phyloP scores from a whole-genome alignment of 2,888 invertebrate genomes.

The Didymodactylos carnosus region DNA sequence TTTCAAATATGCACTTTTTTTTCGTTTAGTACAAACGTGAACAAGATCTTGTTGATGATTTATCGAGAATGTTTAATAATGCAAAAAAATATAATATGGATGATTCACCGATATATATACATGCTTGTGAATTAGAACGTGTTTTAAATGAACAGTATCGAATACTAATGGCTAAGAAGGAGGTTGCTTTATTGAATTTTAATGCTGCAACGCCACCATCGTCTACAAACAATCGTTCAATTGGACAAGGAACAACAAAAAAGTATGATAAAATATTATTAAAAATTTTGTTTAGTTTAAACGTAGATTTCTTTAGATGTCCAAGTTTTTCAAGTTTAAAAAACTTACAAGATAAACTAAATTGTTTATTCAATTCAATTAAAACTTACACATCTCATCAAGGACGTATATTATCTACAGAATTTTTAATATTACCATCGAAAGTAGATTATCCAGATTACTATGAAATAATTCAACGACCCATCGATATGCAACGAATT shows the following conservation, averaged over 20 bases:
- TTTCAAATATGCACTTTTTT: neutral
- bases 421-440: constrained; percentile 7
- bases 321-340: neutral
- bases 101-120: neutral
- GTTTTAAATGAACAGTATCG: neutral
- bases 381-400: neutral
- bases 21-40: neutral
- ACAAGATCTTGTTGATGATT: constrained; percentile 39
- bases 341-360: neutral
- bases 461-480: constrained; percentile 12
- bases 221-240: neutral
- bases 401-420: constrained; percentile 1
- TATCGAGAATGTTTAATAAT: constrained; percentile 71
- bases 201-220: neutral
- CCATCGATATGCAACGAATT: constrained; percentile 11
- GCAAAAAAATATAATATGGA: constrained; percentile 56
- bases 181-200: neutral
- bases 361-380: neutral
- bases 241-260: neutral
- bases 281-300: neutral
- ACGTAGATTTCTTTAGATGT: neutral
- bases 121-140: neutral
- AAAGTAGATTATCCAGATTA: constrained; percentile 13
- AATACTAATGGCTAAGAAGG: neutral
- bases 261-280: neutral